Evolutionary conservation across 1,140 invertebrate species (phyloP).

Genomic region (Drosophila triauraria): DNA sequence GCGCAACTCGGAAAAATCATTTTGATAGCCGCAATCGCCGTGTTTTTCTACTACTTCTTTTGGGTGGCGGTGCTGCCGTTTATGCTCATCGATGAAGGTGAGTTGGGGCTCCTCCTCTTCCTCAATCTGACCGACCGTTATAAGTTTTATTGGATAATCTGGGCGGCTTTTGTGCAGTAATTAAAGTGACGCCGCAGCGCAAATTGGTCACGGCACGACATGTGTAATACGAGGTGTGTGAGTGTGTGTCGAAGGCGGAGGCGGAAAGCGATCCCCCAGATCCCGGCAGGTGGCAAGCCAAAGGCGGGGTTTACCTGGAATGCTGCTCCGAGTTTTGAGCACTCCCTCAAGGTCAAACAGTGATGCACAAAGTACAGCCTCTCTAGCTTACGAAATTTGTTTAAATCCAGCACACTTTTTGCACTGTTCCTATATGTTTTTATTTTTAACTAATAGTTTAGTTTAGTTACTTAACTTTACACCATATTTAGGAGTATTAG

Average conservation of each 20-base stretch:
- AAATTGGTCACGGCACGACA: constrained; percentile 48
- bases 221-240: not conserved
- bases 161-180: constrained; percentile 75
- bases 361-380: constrained; percentile 28
- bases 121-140: not conserved
- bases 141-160: constrained; percentile 76
- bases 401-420: no score
- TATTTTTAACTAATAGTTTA: not conserved
- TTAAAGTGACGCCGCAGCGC: constrained; percentile 60
- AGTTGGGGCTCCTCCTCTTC: constrained; percentile 41
- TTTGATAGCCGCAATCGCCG: constrained; percentile 86
- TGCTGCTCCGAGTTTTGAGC: constrained; percentile 18
- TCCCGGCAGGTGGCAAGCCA: constrained; percentile 1
- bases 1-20: constrained; percentile 87
- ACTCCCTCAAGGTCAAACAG: constrained; percentile 45
- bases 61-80: constrained; percentile 90
- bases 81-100: constrained; percentile 86
- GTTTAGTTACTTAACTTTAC: not conserved
- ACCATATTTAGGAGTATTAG: no score
- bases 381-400: not conserved
- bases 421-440: not conserved
- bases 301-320: constrained; percentile 42
- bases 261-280: constrained; percentile 9
- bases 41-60: constrained; percentile 88
- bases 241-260: not conserved